Conservation (phyloP, 2,113 vertebrate genomes). For the Anhinga rufa region DNA sequence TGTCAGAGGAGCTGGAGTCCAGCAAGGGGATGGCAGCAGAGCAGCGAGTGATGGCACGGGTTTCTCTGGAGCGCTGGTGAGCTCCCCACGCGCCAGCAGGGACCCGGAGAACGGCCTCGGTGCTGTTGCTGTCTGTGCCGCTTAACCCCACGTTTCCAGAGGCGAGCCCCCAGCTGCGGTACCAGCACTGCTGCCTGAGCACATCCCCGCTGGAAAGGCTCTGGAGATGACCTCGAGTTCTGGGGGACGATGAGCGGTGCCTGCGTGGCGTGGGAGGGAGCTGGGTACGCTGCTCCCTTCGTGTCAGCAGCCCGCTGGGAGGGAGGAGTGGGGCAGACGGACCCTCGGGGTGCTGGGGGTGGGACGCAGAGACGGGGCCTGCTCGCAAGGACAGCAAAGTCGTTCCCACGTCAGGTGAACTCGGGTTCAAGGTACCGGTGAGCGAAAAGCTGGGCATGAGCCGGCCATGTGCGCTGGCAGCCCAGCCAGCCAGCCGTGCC, state of each 20-base stretch:
- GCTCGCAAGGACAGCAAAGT: neutral
- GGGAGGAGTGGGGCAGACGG: neutral
- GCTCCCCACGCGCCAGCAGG: neutral
- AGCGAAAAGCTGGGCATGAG: too few relatives aligned
- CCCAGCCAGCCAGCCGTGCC: too few relatives aligned
- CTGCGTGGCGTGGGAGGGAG: neutral
- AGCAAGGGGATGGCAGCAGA: neutral
- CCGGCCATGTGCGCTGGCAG: too few relatives aligned
- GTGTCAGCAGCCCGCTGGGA: neutral
- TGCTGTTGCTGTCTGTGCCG: neutral
- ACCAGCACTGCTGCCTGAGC: neutral
- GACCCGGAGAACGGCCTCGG: neutral
- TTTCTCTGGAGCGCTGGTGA: neutral
- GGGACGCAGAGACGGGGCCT: neutral
- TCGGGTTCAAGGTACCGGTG: neutral
- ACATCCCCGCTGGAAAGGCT: neutral
- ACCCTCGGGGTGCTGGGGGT: neutral
- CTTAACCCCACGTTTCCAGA: neutral
- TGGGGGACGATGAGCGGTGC: neutral
- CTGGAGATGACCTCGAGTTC: neutral
- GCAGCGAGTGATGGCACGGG: neutral
- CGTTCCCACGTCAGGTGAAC: neutral
- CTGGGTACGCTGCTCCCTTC: neutral
- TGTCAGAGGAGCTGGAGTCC: neutral
- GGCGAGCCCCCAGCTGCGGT: neutral